Evolutionary conservation across 2,797 vertebrate genomes (phyloP), one percentile per base, ranked within the genome.

Genomic region (Danio aesculapii): DNA sequence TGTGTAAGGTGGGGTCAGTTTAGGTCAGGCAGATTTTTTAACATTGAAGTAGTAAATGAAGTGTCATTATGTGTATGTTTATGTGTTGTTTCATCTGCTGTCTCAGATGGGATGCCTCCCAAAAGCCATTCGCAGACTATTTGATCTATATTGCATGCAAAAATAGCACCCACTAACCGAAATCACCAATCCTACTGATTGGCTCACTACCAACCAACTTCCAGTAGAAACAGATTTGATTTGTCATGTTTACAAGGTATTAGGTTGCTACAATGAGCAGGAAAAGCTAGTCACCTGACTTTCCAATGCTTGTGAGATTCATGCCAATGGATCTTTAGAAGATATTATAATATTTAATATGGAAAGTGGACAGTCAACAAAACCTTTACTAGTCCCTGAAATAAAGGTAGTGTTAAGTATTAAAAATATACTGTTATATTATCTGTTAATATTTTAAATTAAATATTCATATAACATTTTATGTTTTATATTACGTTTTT

Each of bases 21-120:
- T 50, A 30, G 16, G 58, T 50, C 76, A 72, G 39, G 49, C 55
- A 68, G 53, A 43, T 74, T 8, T 46, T 62, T 55, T 12, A 63
- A 62, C 49, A 75, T 75, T 76, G 44, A 62, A 76, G 30, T 14
- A 61, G 59, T 61, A 61, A 39, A 61, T 17, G 17, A 58, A 58
- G 53, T 17, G 5, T 72, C 17, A 72, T 58, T 73, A 16, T 46
- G 53, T 72, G n/a, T 61, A 30, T 43, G 30, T 64, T 58, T 58
- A 57, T 44, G 12, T 44, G 52, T 57, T 43, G 39, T 44, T 57
- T 72, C 6, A 47, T 6, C 43, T 12, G 8, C 46, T 14, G 12
- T 21, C 46, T 59, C 17, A 4, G 12, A 58, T 55, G 3, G 50
- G 10, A 55, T 17, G 11, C 8, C 14, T 62, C 59, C 6, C 13